Percentiles rank a stretch among this genome's conserved stretches.
These are phyloP conservation scores for Gopherus flavomarginatus DNA, from an alignment of 2,113 vertebrate species.

Conservation along the genomic window DNA sequence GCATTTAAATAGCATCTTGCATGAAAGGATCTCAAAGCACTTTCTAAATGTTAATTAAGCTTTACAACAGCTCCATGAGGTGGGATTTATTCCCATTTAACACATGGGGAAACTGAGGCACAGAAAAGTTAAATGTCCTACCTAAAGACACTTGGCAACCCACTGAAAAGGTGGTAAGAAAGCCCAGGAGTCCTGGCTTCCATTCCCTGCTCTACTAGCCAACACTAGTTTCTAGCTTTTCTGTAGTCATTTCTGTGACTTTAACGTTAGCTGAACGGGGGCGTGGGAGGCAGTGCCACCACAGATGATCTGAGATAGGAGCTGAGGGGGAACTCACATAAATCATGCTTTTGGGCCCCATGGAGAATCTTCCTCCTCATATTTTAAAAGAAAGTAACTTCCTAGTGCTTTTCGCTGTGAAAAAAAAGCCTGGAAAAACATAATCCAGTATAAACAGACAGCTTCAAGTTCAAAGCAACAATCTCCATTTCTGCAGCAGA, in stretches of 20 bases:
- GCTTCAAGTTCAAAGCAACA: not conserved
- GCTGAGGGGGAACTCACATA: not conserved
- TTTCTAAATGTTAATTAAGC: constrained; percentile 70
- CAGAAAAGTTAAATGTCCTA: not conserved
- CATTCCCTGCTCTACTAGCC: not conserved
- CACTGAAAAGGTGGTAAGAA: not conserved
- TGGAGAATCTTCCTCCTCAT: not conserved
- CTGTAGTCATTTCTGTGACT: not conserved
- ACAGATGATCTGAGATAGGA: not conserved
- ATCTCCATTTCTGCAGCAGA: not conserved
- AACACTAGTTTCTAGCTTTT: not conserved
- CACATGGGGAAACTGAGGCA: constrained; percentile 56
- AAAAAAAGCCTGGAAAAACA: constrained; percentile 24
- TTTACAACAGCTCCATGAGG: constrained; percentile 32
- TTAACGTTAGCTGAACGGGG: not conserved
- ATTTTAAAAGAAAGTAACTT: not conserved
- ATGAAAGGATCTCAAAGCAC: constrained; percentile 18
- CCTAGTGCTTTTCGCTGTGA: constrained; percentile 40
- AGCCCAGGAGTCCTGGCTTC: not conserved
- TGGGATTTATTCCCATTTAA: constrained; percentile 64
- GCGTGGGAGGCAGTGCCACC: not conserved
- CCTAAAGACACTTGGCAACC: not conserved
- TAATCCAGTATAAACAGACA: not conserved
- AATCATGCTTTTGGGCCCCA: constrained; percentile 32
- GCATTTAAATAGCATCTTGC: constrained; percentile 50